Base-by-base conservation (phyloP, 2,888 invertebrate species). In the Teleiodes luculella region DNA sequence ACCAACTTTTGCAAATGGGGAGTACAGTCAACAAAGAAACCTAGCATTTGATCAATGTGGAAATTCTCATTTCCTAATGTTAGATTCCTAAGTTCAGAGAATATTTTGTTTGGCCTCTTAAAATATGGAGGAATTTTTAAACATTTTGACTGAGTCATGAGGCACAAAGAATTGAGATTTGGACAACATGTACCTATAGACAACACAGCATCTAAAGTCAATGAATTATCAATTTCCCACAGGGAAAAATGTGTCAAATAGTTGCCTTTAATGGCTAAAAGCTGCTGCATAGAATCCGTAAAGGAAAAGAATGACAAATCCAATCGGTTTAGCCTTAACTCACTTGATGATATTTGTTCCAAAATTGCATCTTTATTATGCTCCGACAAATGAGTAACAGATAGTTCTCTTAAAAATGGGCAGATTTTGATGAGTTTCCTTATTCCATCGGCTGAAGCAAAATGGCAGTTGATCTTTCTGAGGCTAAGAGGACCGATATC, bases 221-320 rank as follows among this genome's bases (percentile, higher is more conserved):
- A 62, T 0, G 83, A 79, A 58, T 86, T 80, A 36, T 90, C 89
- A 5, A 83, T 83, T 61, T 90, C 90, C 86, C 86, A 86, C 14
- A 90, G 61, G 0, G 87, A 83, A 54, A 90, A 90, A 63, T 88
- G 83, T 45, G 88, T 86, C 54, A 90, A 73, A 65, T 84, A 82
- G 47, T 58, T 66, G 3, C 90, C 90, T 72, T 90, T 90, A 2
- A 81, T 68, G 1, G 66, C 62, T 39, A 90, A 62, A 47, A 90
- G 78, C 28, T 78, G 75, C 53, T 80, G 76, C 74, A 90, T 76
- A 1, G 86, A 78, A 57, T 80, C 74, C 35, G 85, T 74, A 58
- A 76, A 89, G 48, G 87, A 81, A 66, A 89, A 90, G 72, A 89
- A 90, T 0, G 88, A 87, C 57, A 90, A 74, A 66, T 86, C 80